A percentile compares a stretch with the other conserved stretches of the same genome.
Evolutionary conservation across 1,140 invertebrate genomes (phyloP).

Genomic region (Gryllus bimaculatus): DNA sequence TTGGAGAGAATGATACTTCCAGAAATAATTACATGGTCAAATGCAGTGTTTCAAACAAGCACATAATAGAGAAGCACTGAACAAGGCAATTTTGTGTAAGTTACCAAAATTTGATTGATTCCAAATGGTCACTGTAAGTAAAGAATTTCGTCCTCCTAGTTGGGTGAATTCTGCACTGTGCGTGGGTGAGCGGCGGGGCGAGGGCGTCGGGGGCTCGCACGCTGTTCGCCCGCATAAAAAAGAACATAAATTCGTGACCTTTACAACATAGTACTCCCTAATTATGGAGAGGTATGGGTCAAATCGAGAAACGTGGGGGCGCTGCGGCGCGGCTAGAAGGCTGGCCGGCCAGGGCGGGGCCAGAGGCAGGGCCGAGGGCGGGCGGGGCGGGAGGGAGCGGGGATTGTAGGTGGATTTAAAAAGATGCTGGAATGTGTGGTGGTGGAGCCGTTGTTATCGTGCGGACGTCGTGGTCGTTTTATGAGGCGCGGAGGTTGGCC

Average conservation of each 20-base stretch:
- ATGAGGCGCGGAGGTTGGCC: neutral
- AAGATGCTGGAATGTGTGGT: neutral
- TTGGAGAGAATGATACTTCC: too few relatives aligned
- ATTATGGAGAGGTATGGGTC: neutral
- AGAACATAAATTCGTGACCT: neutral
- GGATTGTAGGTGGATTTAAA: conserved; percentile 1
- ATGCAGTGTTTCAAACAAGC: too few relatives aligned
- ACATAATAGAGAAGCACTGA: too few relatives aligned
- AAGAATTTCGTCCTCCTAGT: too few relatives aligned
- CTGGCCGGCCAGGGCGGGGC: too few relatives aligned
- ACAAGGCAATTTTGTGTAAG: too few relatives aligned
- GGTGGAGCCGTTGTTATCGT: neutral
- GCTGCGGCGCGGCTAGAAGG: neutral
- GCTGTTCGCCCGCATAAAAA: neutral
- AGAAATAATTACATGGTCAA: too few relatives aligned
- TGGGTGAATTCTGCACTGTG: too few relatives aligned
- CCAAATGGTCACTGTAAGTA: too few relatives aligned
- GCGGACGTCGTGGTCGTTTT: neutral
- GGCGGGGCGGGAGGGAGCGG: too few relatives aligned
- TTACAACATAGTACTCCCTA: conserved; percentile 4
- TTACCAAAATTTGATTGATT: too few relatives aligned
- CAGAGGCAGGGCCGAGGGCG: neutral
- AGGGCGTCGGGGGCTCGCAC: neutral
- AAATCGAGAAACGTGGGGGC: neutral
- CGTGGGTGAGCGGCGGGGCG: too few relatives aligned